These are phyloP conservation scores for fruit fly (Drosophila melanogaster) DNA, from an alignment of 1,140 invertebrate species.

Conservation along the genomic window Release_6_plus_ISO1_MT NT_033777.3:25472001-25472500, in stretches of 20 bases:
- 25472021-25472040: slow-evolving; percentile 72
- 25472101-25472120: slow-evolving; percentile 71
- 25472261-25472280: slow-evolving; percentile 39
- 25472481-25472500: slow-evolving; percentile 29
- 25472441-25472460: slow-evolving; percentile 30
- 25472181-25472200: slow-evolving; percentile 36
- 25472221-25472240: slow-evolving; percentile 35
- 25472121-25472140: slow-evolving; percentile 58
- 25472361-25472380: slow-evolving; percentile 15
- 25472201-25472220: slow-evolving; percentile 15
- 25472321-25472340: slow-evolving; percentile 71
- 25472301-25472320: slow-evolving; percentile 48
- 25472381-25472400: slow-evolving; percentile 72
- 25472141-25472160: slow-evolving; percentile 35
- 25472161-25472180: slow-evolving; percentile 42
- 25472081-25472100: slow-evolving; percentile 14
- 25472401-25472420: slow-evolving; percentile 65
- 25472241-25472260: slow-evolving; percentile 50
- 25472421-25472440: slow-evolving; percentile 43
- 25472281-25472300: slow-evolving; percentile 46
- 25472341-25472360: slow-evolving; percentile 29
- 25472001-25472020: slow-evolving; percentile 22
- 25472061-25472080: slow-evolving; percentile 66
- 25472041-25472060: slow-evolving; percentile 79
- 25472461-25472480: slow-evolving; percentile 19